A percentile compares a stretch with the other conserved stretches of the same genome.
Evolutionary conservation across 1,140 invertebrate genomes (phyloP).

Genomic region (Brachionus rubens): DNA sequence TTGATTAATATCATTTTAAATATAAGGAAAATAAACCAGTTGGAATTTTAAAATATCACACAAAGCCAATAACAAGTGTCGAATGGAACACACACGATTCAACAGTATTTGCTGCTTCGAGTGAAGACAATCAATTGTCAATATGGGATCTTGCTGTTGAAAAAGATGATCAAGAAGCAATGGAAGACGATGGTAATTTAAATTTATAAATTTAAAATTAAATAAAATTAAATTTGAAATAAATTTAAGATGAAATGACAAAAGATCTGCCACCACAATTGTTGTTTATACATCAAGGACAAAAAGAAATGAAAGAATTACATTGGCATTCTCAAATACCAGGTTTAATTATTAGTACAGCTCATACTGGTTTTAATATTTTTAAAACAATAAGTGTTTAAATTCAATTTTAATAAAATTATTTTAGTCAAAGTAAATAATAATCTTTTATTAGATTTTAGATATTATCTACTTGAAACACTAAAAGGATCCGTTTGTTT

Average conservation of each 20-base stretch:
- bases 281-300: conserved; percentile 96
- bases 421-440: no score
- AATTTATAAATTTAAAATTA: no score
- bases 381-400: conserved; percentile 96
- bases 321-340: conserved; percentile 96
- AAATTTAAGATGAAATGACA: conserved; percentile 42
- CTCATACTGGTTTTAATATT: conserved; percentile 88
- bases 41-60: conserved; percentile 88
- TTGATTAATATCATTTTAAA: no score
- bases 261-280: conserved; percentile 83
- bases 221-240: no score
- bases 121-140: conserved; percentile 91
- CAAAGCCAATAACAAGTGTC: conserved; percentile 83
- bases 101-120: conserved; percentile 85
- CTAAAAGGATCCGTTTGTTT: no score
- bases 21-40: conserved; percentile 70
- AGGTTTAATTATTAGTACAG: conserved; percentile 88
- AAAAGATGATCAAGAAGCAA: conserved; percentile 59
- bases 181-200: conserved; percentile 47
- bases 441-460: no score
- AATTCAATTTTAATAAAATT: no score
- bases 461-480: no score
- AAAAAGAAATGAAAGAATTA: conserved; percentile 93
- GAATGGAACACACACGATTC: conserved; percentile 92
- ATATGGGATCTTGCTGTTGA: conserved; percentile 95